These are phyloP conservation scores for Hystrix cristata DNA, from an alignment of 2,113 vertebrate genomes.

Conservation along the genomic window DNA sequence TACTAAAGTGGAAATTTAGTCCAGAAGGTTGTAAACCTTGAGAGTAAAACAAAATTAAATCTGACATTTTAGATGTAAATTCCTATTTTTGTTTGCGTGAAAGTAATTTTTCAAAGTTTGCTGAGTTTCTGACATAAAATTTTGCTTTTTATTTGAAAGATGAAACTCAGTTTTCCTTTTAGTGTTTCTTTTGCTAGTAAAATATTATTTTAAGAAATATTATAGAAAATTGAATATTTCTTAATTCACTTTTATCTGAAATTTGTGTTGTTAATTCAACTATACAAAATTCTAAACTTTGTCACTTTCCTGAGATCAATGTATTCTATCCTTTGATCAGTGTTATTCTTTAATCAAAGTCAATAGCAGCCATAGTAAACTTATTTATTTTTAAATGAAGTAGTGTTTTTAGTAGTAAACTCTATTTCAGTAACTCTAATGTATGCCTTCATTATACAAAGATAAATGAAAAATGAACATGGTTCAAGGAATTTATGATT, in stretches of 20 bases:
- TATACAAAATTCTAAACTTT: slow-evolving; percentile 25
- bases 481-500: not conserved
- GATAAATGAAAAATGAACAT: not conserved
- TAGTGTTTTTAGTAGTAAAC: not conserved
- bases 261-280: not conserved
- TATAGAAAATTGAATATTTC: not conserved
- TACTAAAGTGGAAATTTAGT: not conserved
- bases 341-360: slow-evolving; percentile 18
- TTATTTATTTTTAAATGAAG: not conserved
- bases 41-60: not conserved
- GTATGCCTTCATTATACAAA: not conserved
- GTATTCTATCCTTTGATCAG: not conserved
- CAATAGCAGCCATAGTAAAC: not conserved
- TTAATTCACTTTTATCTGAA: not conserved
- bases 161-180: not conserved
- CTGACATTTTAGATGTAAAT: slow-evolving; percentile 3
- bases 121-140: slow-evolving; percentile 12
- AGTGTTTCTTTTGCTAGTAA: slow-evolving; percentile 24
- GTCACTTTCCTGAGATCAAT: not conserved
- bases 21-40: not conserved
- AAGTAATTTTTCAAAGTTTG: not conserved
- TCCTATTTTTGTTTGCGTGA: not conserved
- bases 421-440: not conserved
- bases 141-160: not conserved
- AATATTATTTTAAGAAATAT: slow-evolving; percentile 15